Conservation (phyloP, 2,113 vertebrate genomes). For the Elgaria multicarinata region DNA sequence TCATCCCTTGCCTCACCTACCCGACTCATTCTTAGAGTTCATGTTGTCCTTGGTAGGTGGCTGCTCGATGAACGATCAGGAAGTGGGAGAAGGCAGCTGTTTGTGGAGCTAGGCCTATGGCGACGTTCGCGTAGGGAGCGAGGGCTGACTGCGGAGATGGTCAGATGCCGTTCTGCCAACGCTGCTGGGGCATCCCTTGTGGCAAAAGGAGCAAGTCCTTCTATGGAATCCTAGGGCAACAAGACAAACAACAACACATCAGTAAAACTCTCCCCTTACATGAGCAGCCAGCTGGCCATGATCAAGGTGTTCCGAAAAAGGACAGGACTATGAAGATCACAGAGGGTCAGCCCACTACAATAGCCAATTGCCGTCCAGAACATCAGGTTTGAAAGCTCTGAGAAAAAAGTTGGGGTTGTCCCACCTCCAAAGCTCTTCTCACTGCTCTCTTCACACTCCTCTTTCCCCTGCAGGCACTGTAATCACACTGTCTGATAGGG, state of each 20-base stretch:
- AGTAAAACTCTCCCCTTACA: neutral
- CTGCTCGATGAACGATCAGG: neutral
- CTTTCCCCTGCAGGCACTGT: neutral
- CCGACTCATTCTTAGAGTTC: constrained; percentile 59
- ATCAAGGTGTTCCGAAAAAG: neutral
- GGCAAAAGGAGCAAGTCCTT: neutral
- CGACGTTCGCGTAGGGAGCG: neutral
- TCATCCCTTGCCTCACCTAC: constrained; percentile 16
- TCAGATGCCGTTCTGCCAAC: constrained; percentile 1
- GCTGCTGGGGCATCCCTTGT: constrained; percentile 14
- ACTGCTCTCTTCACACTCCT: neutral
- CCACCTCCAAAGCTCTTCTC: neutral
- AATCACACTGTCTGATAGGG: neutral
- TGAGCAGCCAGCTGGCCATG: neutral
- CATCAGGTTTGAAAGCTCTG: neutral
- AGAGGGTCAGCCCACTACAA: neutral
- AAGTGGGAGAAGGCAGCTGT: neutral
- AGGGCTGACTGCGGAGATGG: neutral
- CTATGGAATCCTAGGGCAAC: neutral
- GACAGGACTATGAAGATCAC: neutral
- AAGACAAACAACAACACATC: neutral
- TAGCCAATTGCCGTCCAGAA: neutral
- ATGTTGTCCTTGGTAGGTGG: constrained; percentile 33
- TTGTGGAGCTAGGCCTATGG: neutral
- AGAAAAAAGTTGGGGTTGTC: neutral